These are phyloP conservation scores for Wiebesia pumilae DNA, from an alignment of 1,140 invertebrate genomes.

Conservation along the genomic window DNA sequence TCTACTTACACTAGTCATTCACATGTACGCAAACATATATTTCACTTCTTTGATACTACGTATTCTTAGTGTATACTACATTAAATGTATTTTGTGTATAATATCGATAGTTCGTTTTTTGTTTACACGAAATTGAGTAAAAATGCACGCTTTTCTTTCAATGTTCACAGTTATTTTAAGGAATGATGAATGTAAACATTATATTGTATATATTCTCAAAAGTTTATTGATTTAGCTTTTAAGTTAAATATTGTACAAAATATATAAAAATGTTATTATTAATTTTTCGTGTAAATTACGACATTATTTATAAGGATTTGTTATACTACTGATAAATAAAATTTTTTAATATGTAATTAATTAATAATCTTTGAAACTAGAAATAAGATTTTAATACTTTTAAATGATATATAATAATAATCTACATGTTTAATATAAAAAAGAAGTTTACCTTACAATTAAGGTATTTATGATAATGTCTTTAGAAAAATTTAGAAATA, in stretches of 20 bases:
- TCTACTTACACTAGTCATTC: slow-evolving; percentile 45
- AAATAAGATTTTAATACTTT: background rate
- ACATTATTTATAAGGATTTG: background rate
- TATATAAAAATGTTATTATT: background rate
- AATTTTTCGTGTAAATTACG: background rate
- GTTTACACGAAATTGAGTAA: background rate
- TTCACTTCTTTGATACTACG: background rate
- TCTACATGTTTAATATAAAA: background rate
- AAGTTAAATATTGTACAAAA: background rate
- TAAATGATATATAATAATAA: background rate
- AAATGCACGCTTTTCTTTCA: background rate
- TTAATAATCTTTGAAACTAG: background rate
- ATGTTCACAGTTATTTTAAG: too few species aligned
- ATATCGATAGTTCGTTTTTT: background rate
- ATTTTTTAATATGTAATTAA: background rate
- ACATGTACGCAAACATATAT: background rate
- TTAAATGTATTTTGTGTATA: background rate
- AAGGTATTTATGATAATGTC: too few species aligned
- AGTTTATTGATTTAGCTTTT: background rate
- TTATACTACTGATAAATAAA: background rate
- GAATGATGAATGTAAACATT: background rate
- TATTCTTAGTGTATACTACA: background rate
- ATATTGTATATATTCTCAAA: background rate
- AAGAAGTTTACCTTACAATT: too few species aligned
- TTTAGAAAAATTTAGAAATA: too few species aligned